phyloP scores from a whole-genome alignment of 2,888 invertebrate genomes.

The Marronus borbonicus region DNA sequence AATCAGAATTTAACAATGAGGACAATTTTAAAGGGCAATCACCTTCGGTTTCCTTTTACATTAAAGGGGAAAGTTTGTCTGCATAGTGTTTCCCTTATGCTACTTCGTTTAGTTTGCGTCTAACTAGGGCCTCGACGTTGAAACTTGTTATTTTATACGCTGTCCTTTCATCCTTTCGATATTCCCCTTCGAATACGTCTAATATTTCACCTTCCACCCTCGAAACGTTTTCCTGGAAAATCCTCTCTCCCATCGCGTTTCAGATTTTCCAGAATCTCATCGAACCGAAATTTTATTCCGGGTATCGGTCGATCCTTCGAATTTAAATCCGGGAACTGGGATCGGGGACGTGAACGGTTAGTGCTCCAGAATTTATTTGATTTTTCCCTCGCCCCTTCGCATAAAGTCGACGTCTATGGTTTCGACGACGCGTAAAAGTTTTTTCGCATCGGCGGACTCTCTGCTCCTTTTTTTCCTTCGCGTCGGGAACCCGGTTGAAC shows the following conservation, averaged over 20 bases:
- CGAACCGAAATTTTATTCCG: constrained; percentile 40
- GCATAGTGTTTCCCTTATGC: too few species aligned
- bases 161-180: background rate
- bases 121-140: background rate
- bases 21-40: too few species aligned
- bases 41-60: too few species aligned
- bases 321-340: constrained; percentile 23
- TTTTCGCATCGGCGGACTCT: constrained; percentile 31
- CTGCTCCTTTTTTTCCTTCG: constrained; percentile 2
- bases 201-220: constrained; percentile 6
- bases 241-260: constrained; percentile 6
- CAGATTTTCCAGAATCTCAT: constrained; percentile 36
- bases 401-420: constrained; percentile 26
- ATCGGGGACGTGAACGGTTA: constrained; percentile 27
- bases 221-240: constrained; percentile 16
- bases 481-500: constrained; percentile 10
- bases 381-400: constrained; percentile 24
- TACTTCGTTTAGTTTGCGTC: too few species aligned
- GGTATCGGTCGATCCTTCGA: constrained; percentile 36
- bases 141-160: background rate
- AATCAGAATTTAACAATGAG: too few species aligned
- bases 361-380: constrained; percentile 40
- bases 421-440: constrained; percentile 45
- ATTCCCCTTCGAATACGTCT: background rate
- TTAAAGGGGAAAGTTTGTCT: too few species aligned